phyloP scores from a whole-genome alignment of 1,140 invertebrate genomes.

The Drosophila ficusphila region DNA sequence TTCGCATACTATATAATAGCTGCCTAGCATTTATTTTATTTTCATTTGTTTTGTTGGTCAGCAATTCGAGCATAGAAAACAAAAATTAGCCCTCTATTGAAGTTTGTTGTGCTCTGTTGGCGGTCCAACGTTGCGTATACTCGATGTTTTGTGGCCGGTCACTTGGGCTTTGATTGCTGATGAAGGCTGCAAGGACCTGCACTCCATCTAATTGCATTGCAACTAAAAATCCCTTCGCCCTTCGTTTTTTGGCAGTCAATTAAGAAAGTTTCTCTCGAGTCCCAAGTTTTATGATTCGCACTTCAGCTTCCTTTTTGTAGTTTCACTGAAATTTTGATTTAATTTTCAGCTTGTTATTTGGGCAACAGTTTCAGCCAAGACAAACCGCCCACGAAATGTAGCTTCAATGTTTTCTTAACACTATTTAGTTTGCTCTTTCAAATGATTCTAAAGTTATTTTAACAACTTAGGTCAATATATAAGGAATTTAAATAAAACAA shows the following conservation, averaged over 20 bases:
- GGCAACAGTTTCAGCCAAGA: not conserved
- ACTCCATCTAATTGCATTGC: conserved; percentile 58
- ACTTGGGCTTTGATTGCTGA: conserved; percentile 9
- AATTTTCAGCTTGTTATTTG: conserved; percentile 8
- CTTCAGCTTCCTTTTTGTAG: not conserved
- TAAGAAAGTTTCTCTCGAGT: conserved; percentile 22
- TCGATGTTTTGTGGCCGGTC: conserved; percentile 1
- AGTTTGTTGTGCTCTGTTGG: conserved; percentile 31
- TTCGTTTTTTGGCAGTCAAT: conserved; percentile 12
- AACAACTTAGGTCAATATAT: no score
- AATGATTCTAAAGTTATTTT: no score
- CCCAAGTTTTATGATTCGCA: conserved; percentile 14
- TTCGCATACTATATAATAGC: conserved; percentile 31
- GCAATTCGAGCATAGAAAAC: conserved; percentile 50
- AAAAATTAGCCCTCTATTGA: conserved; percentile 67
- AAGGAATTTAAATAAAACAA: no score
- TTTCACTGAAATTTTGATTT: conserved; percentile 15
- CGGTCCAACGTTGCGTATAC: conserved; percentile 36
- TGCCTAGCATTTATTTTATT: conserved; percentile 1
- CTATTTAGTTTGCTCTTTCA: no score
- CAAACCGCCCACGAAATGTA: not conserved
- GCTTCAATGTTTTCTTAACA: not conserved
- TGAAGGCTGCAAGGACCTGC: conserved; percentile 10
- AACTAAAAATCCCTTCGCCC: conserved; percentile 1
- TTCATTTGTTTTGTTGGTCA: conserved; percentile 16